phyloP scores from a whole-genome alignment of 2,888 invertebrate species.

The Tillus elongatus region DNA sequence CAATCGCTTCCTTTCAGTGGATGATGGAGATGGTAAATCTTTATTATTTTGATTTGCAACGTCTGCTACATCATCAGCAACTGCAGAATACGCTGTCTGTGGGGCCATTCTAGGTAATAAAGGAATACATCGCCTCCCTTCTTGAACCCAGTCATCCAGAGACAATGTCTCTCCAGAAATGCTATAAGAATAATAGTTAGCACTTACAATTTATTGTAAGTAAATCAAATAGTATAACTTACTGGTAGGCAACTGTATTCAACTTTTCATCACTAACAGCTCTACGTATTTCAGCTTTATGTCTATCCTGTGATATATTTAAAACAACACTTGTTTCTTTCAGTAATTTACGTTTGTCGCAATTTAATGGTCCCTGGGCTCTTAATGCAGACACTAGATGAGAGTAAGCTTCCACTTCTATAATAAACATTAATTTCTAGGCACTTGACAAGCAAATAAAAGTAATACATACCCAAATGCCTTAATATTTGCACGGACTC shows the following conservation, averaged over 20 bases:
- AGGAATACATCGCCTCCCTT: slow-evolving; percentile 76
- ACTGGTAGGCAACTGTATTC: slow-evolving; percentile 84
- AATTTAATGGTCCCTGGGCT: slow-evolving; percentile 82
- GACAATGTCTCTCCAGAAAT: slow-evolving; percentile 60
- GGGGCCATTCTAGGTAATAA: slow-evolving; percentile 75
- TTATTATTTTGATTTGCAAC: slow-evolving; percentile 56
- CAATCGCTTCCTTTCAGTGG: slow-evolving; percentile 41
- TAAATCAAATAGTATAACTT: slow-evolving; percentile 35
- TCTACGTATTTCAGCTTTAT: slow-evolving; percentile 83
- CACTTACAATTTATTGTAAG: neutral
- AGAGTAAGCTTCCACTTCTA: slow-evolving; percentile 88
- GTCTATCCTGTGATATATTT: slow-evolving; percentile 83
- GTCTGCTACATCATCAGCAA: slow-evolving; percentile 72
- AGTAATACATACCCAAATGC: slow-evolving; percentile 60
- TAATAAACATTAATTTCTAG: slow-evolving; percentile 35
- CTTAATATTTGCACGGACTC: slow-evolving; percentile 82
- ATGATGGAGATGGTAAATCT: slow-evolving; percentile 44
- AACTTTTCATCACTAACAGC: slow-evolving; percentile 87
- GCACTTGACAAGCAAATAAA: slow-evolving; percentile 1
- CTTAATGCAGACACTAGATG: slow-evolving; percentile 82
- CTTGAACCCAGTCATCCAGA: slow-evolving; percentile 69
- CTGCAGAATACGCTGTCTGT: slow-evolving; percentile 72
- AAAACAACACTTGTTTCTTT: slow-evolving; percentile 72
- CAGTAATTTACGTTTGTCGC: slow-evolving; percentile 73
- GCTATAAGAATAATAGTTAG: slow-evolving; percentile 38